Evolutionary conservation across 2,888 invertebrate genomes (phyloP).

Genomic region (Parnassius apollo): DNA sequence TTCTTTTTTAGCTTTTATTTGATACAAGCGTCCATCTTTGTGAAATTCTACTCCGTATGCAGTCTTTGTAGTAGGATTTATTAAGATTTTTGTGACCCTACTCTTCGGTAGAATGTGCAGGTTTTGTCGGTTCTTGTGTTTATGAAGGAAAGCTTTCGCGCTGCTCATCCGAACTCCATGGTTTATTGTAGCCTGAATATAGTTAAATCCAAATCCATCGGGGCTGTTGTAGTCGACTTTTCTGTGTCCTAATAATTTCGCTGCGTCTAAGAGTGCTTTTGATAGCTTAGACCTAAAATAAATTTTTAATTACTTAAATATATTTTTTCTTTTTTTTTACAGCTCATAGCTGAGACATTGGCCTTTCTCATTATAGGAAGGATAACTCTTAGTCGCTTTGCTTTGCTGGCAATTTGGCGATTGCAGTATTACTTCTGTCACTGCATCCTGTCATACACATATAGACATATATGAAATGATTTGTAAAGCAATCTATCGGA

Average conservation of each 20-base stretch:
- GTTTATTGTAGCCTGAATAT: conserved; percentile 69
- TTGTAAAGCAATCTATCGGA: too few relatives aligned
- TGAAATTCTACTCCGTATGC: conserved; percentile 62
- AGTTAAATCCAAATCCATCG: conserved; percentile 80
- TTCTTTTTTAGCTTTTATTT: conserved; percentile 72
- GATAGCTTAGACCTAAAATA: conserved; percentile 77
- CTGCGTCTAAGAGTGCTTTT: conserved; percentile 84
- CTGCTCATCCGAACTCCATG: conserved; percentile 77
- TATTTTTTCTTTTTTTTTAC: too few relatives aligned
- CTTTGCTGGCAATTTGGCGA: not conserved
- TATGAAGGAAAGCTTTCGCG: conserved; percentile 81
- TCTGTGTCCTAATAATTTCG: conserved; percentile 82
- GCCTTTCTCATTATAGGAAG: too few relatives aligned
- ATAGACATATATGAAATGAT: too few relatives aligned
- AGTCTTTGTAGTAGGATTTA: conserved; percentile 76
- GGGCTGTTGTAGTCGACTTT: conserved; percentile 87
- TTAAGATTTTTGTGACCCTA: conserved; percentile 80
- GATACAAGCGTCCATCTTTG: conserved; percentile 66
- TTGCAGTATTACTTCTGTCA: too few relatives aligned
- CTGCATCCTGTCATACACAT: too few relatives aligned
- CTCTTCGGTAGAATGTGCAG: conserved; percentile 79
- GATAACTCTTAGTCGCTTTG: not conserved
- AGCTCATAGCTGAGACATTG: too few relatives aligned
- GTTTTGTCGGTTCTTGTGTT: conserved; percentile 76
- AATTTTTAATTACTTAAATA: not conserved